A percentile compares a stretch with the other conserved stretches of the same genome.
phyloP scores from a whole-genome alignment of 2,888 invertebrate species.

The Spisula solida region DNA sequence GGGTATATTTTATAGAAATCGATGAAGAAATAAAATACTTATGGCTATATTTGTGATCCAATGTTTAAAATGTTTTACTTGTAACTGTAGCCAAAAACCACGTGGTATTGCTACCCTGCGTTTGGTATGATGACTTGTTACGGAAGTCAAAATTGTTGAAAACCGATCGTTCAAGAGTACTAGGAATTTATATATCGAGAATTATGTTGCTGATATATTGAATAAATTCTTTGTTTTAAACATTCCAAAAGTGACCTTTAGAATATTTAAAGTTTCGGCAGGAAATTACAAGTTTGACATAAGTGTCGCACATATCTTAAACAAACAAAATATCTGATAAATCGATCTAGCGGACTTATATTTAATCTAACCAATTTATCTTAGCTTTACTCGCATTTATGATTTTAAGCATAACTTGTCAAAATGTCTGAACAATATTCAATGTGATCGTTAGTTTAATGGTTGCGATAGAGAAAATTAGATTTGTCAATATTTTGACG shows the following conservation, averaged over 20 bases:
- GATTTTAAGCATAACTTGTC: not conserved
- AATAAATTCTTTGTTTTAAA: not conserved
- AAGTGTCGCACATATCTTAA: conserved; percentile 32
- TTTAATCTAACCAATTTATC: conserved; percentile 30
- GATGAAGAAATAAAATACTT: too few species aligned
- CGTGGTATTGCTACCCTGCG: too few species aligned
- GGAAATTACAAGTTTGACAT: conserved; percentile 30
- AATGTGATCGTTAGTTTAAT: too few species aligned
- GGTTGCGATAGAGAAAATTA: too few species aligned
- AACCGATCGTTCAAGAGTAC: not conserved
- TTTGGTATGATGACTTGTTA: not conserved
- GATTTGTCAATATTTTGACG: too few species aligned
- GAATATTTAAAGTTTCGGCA: not conserved
- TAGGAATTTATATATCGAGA: not conserved
- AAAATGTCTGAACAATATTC: not conserved
- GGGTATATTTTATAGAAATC: too few species aligned
- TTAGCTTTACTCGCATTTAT: not conserved
- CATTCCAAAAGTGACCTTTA: not conserved
- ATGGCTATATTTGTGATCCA: too few species aligned
- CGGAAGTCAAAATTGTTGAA: not conserved
- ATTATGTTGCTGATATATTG: not conserved
- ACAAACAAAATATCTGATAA: conserved; percentile 32
- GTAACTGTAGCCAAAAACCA: too few species aligned
- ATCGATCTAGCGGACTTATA: conserved; percentile 23
- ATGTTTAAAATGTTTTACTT: too few species aligned